Percentiles rank a stretch among this genome's conserved stretches.
These are phyloP conservation scores for Pachyrhynchus sulphureomaculatus DNA, from an alignment of 1,140 invertebrate species.

Conservation along the genomic window DNA sequence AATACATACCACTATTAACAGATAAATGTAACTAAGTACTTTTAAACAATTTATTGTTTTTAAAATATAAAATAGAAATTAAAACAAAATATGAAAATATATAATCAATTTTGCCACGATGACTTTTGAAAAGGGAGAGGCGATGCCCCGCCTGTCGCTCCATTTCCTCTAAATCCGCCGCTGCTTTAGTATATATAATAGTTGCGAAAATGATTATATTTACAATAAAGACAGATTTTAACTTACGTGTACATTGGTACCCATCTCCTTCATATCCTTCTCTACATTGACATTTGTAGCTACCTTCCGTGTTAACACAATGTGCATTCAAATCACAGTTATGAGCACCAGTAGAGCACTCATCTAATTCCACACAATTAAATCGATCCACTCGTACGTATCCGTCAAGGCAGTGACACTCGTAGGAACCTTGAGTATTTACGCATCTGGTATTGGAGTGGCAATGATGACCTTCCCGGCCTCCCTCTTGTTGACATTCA, in stretches of 20 bases:
- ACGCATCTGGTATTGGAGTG: slow-evolving; percentile 77
- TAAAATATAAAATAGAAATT: too few species aligned
- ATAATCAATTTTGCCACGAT: too few species aligned
- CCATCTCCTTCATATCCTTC: slow-evolving; percentile 84
- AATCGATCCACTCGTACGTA: slow-evolving; percentile 74
- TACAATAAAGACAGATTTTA: too few species aligned
- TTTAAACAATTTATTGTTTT: too few species aligned
- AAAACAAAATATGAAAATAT: too few species aligned
- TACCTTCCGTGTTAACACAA: slow-evolving; percentile 84
- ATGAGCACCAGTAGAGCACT: slow-evolving; percentile 70
- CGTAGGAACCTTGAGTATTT: slow-evolving; percentile 77
- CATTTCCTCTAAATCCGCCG: too few species aligned
- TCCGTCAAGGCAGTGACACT: slow-evolving; percentile 80
- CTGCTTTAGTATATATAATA: too few species aligned
- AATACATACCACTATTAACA: too few species aligned
- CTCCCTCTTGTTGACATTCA: slow-evolving; percentile 74
- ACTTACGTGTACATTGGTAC: slow-evolving; percentile 75
- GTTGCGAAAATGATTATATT: too few species aligned
- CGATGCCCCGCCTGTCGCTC: too few species aligned
- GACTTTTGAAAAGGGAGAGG: too few species aligned
- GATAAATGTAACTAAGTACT: too few species aligned
- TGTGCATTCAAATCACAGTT: slow-evolving; percentile 75
- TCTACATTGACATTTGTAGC: slow-evolving; percentile 80
- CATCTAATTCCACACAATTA: slow-evolving; percentile 80
- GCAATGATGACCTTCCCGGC: slow-evolving; percentile 76